These are phyloP conservation scores for Centropristis striata DNA, from an alignment of 2,113 vertebrate genomes.

Conservation along the genomic window DNA sequence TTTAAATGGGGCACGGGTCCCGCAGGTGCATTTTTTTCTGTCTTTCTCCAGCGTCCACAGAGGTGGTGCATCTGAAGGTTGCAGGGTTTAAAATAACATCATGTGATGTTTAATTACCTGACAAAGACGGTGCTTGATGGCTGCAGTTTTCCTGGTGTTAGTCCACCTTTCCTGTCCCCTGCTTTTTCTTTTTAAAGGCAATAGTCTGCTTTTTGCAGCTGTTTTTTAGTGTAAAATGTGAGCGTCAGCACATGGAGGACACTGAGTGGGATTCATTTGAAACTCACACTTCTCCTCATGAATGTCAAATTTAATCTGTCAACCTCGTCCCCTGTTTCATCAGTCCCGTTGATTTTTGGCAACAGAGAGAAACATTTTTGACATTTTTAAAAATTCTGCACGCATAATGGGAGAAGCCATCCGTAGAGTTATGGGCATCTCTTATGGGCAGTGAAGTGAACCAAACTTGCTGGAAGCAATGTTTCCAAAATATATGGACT, in stretches of 20 bases:
- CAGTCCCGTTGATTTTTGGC: not conserved
- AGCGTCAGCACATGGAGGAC: not conserved
- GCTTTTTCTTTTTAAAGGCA: not conserved
- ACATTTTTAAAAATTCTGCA: not conserved
- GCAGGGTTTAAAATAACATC: conserved; percentile 35
- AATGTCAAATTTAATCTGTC: not conserved
- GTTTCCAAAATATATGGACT: not conserved
- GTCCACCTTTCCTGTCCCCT: not conserved
- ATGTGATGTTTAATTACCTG: conserved; percentile 26
- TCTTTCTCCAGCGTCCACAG: not conserved
- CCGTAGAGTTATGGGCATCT: not conserved
- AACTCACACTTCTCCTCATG: not conserved
- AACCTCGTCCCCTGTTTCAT: not conserved
- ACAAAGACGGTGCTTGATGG: not conserved
- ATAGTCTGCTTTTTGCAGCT: not conserved
- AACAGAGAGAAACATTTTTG: not conserved
- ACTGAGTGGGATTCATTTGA: not conserved
- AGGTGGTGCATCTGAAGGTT: not conserved
- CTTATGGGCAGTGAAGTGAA: not conserved
- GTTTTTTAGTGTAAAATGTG: not conserved
- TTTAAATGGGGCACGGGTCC: conserved; percentile 22
- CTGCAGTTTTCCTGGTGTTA: not conserved
- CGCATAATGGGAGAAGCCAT: not conserved
- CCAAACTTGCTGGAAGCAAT: not conserved
- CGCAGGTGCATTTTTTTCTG: conserved; percentile 8